Evolutionary conservation across 2,888 invertebrate species (phyloP), one percentile per base, ranked within the genome.

Genomic region (Hydropsyche betteni): DNA sequence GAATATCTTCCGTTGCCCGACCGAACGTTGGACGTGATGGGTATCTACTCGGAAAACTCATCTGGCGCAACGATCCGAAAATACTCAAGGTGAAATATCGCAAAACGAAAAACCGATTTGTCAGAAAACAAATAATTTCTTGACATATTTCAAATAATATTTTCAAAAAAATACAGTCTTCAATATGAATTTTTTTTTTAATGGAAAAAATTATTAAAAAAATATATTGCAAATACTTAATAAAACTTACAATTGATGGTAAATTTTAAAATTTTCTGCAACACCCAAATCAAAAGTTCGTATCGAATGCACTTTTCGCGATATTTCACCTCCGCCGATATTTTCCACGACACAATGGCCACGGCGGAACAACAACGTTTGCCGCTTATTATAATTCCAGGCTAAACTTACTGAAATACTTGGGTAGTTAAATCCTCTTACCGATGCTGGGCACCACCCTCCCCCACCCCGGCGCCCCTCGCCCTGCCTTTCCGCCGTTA

Each of bases 391-490:
- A 64, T 36, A 64, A 64, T 64, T 24, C 64, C 64, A 5, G n/a
- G 64, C 36, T 64, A 64, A 64, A 64, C 64, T 64, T 64, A 64
- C 64, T 36, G 34, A 64, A 64, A 64, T 36, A 64, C 33, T 64
- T 64, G 55, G 64, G 64, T 64, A 64, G 64, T 64, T 64, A 64
- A 64, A 64, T 64, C 64, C 64, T 64, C 64, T 64, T 64, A 64
- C 64, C 64, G 64, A 64, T 64, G 64, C 64, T 36, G 33, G 36
- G 12, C 55, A 44, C 44, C 44, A 44, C 44, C 64, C 64, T 4
- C 24, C 34, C n/a, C n/a, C 55, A 55, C 55, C 14, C 64, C 34
- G 34, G 36, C 5, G 6, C 8, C 12, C n/a, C 55, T n/a, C 12
- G 10, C 55, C 14, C 12, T 1, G 16, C 36, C 64, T 36, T 64